A percentile compares a stretch with the other conserved stretches of the same genome.
phyloP scores from a whole-genome alignment of 2,113 vertebrate genomes.

The Bettongia penicillata region DNA sequence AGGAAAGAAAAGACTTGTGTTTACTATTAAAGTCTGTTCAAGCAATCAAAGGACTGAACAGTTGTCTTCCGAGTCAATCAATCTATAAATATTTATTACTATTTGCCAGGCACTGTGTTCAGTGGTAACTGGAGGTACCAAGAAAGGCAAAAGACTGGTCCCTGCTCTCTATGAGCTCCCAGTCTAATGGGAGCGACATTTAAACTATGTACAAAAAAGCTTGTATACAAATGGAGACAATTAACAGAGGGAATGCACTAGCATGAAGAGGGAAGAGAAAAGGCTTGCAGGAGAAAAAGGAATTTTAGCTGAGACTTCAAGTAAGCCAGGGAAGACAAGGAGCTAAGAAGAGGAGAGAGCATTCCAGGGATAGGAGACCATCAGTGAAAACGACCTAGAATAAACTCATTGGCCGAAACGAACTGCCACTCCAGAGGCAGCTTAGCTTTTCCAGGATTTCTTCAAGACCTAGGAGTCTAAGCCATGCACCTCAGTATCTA shows the following conservation, averaged over 20 bases:
- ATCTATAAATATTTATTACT: not conserved
- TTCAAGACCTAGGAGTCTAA: constrained; percentile 44
- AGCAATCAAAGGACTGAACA: constrained; percentile 21
- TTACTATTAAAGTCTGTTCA: constrained; percentile 36
- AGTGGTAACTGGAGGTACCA: not conserved
- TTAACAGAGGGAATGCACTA: not conserved
- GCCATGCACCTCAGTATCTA: constrained; percentile 42
- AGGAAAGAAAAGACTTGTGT: constrained; percentile 36
- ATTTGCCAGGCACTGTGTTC: not conserved
- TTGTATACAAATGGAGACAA: not conserved
- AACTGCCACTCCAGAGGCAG: constrained; percentile 4
- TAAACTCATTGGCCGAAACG: constrained; percentile 36
- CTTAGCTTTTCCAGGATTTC: constrained; percentile 22
- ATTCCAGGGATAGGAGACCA: not conserved
- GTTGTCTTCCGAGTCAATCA: not conserved
- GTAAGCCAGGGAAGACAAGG: not conserved
- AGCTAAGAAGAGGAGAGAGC: not conserved
- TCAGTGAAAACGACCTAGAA: not conserved
- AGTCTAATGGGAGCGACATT: not conserved
- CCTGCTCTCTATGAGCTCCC: not conserved
- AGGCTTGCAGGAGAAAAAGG: not conserved
- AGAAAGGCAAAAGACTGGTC: not conserved
- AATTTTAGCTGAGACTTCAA: not conserved
- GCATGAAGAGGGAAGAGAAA: not conserved
- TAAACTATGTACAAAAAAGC: not conserved